A percentile compares a stretch with the other conserved stretches of the same genome.
These are phyloP conservation scores for Tychaedon coryphoeus DNA, from an alignment of 2,113 vertebrate species.

Conservation along the genomic window DNA sequence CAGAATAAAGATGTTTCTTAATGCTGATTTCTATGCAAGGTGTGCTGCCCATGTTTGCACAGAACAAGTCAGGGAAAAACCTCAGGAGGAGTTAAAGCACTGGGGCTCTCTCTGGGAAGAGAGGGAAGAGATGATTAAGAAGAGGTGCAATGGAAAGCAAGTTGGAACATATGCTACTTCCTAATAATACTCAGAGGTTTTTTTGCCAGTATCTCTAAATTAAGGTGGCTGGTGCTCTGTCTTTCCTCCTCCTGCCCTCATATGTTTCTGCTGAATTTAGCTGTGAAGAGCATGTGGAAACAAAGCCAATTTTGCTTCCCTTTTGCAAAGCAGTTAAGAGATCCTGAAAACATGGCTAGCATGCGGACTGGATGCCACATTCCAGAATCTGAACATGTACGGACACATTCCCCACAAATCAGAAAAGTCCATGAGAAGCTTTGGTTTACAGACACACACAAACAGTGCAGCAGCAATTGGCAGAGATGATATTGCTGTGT, in stretches of 20 bases:
- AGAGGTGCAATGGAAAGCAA: neutral
- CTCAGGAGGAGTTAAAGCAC: neutral
- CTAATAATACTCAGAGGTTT: neutral
- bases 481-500: constrained; percentile 10
- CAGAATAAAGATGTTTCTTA: neutral
- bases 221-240: neutral
- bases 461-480: constrained; percentile 2
- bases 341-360: constrained; percentile 25
- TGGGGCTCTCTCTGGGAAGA: neutral
- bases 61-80: neutral
- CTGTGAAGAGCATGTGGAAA: constrained; percentile 14
- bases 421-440: constrained; percentile 42
- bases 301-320: constrained; percentile 34
- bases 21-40: neutral
- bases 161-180: neutral
- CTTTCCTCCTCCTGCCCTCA: neutral
- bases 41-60: neutral
- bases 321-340: constrained; percentile 34
- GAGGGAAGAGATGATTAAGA: neutral
- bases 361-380: neutral
- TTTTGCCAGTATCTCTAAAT: neutral
- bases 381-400: constrained; percentile 2
- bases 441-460: constrained; percentile 29
- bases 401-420: neutral
- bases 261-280: constrained; percentile 27